Percentiles rank a stretch among this genome's conserved stretches.
These are phyloP conservation scores for Pissodes strobi DNA, from an alignment of 1,140 invertebrate species.

Conservation along the genomic window DNA sequence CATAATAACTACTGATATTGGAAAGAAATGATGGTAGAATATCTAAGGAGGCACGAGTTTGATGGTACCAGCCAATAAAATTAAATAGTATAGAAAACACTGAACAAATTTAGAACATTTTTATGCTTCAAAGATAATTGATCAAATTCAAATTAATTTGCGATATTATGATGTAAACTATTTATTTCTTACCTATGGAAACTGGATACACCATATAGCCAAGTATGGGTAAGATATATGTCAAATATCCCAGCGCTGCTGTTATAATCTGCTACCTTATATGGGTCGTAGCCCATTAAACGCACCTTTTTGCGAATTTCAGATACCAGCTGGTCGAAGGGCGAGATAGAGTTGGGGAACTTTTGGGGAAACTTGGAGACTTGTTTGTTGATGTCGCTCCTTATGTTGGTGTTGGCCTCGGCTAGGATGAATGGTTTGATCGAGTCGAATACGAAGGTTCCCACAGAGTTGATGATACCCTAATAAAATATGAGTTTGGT, in stretches of 20 bases:
- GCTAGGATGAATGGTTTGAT: constrained; percentile 81
- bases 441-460: constrained; percentile 80
- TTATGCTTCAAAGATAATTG: background rate
- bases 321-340: constrained; percentile 78
- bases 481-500: too few relatives aligned
- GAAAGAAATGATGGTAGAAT: too few relatives aligned
- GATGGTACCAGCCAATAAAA: too few relatives aligned
- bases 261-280: constrained; percentile 70
- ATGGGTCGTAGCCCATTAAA: constrained; percentile 74
- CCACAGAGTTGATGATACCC: constrained; percentile 80
- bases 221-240: constrained; percentile 71
- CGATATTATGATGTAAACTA: background rate
- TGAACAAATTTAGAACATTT: background rate
- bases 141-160: background rate
- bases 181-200: constrained; percentile 63
- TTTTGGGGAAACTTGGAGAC: constrained; percentile 67
- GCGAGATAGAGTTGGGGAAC: constrained; percentile 84
- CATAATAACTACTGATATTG: too few relatives aligned
- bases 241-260: constrained; percentile 70
- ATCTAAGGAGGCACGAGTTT: too few relatives aligned
- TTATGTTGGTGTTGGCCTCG: constrained; percentile 71
- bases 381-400: constrained; percentile 61
- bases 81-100: background rate
- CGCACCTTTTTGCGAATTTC: constrained; percentile 73
- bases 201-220: constrained; percentile 76